Evolutionary conservation across 1,140 invertebrate species (phyloP), one percentile per base, ranked within the genome.

Genomic region (Drosophila orena): DNA sequence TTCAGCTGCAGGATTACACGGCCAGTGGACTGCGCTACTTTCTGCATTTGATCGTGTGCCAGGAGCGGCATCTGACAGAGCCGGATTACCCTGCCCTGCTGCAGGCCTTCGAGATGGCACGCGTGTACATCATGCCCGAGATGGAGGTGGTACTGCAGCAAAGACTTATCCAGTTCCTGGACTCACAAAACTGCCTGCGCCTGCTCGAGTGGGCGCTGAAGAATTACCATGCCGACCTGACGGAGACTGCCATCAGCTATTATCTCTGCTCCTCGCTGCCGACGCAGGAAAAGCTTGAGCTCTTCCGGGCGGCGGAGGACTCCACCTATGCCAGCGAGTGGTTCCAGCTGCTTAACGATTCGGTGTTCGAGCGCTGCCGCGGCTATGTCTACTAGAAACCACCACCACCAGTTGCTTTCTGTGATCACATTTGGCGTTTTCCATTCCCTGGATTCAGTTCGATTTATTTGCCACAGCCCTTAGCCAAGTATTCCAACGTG

Each of bases 331-430:
- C 81, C 34, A 81, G 69, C 15, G 92, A 92, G 62, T 92, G 91
- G 91, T 90, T 88, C 50, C 80, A 92, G 58, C 72, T 92, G 73
- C 80, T 92, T 7, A 85, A 81, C 20, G 92, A 92, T 77, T 78
- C 92, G 3, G 73, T 92, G 17, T 80, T 90, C 47, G 86, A 85
- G 27, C 72, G 91, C 20, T 92, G 89, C 20, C 84, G 85, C 47
- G 92, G 78, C 68, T 83, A 72, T n/a, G 77, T 83, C 54, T 90
- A 90, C 52, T 89, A 75, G 44, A 38, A 15, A 35, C 59, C 38
- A 20, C 34, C 59, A 27, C 37, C 47, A 24, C 24, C 72, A 73
- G 47, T 72, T 46, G 44, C 35, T 24, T 49, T 74, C 56, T 77
- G 74, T 77, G 74, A 77, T 77, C 64, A 62, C 59, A 17, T 58